Conservation (phyloP, 2,797 vertebrate genomes). For the Sphenodon punctatus region DNA sequence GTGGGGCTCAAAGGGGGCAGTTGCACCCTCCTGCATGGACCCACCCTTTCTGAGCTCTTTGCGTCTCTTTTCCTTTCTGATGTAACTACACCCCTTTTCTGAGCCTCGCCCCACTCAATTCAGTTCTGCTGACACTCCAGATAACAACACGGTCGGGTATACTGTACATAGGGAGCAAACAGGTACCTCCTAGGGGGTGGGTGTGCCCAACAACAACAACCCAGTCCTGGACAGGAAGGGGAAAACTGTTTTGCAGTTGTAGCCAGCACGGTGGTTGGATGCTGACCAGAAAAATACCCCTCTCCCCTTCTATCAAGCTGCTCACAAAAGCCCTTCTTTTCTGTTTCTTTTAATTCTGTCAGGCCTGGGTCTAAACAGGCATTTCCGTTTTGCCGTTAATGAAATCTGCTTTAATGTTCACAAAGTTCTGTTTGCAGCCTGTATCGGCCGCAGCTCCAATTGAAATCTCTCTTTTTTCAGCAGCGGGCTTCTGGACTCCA, state of each 20-base stretch:
- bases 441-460: conserved; percentile 55
- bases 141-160: too few relatives aligned
- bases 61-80: too few relatives aligned
- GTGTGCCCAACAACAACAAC: neutral
- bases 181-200: neutral
- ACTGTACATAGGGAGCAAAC: neutral
- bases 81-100: too few relatives aligned
- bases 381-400: conserved; percentile 59
- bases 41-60: too few relatives aligned
- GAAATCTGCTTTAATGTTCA: conserved; percentile 66
- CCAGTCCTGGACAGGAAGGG: neutral
- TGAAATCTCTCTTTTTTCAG: conserved; percentile 62
- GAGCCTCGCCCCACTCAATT: too few relatives aligned
- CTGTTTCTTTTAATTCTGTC: conserved; percentile 49
- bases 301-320: conserved; percentile 25
- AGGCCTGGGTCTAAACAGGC: conserved; percentile 42
- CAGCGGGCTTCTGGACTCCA: conserved; percentile 41
- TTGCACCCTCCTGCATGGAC: too few relatives aligned
- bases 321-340: conserved; percentile 44
- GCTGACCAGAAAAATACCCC: too few relatives aligned
- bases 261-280: conserved; percentile 34
- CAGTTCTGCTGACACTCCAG: too few relatives aligned
- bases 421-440: conserved; percentile 56
- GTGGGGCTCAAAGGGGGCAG: too few relatives aligned
- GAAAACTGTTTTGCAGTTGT: conserved; percentile 40